Conservation (phyloP, 2,113 vertebrate species). For the Rhinopomastus cyanomelas region DNA sequence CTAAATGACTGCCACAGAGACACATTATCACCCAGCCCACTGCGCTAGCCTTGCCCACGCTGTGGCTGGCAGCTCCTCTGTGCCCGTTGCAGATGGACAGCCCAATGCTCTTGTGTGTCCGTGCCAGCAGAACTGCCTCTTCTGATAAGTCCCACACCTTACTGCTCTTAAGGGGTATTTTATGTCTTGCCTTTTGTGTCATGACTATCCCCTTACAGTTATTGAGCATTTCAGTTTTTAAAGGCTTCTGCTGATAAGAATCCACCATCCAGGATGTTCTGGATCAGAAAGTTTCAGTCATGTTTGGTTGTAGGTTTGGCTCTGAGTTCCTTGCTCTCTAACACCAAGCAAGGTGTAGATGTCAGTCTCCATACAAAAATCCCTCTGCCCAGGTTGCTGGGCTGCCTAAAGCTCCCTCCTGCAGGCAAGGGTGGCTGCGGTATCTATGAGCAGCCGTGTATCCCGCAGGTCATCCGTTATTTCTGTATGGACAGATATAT, state of each 20-base stretch:
- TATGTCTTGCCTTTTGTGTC: neutral
- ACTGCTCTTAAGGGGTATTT: neutral
- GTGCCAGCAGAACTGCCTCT: neutral
- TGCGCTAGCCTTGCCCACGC: neutral
- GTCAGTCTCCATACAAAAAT: neutral
- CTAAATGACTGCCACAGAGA: neutral
- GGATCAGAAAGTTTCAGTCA: neutral
- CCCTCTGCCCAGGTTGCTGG: neutral
- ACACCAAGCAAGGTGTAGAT: neutral
- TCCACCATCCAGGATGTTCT: neutral
- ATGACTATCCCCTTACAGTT: neutral
- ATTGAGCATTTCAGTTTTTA: neutral
- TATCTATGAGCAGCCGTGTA: neutral
- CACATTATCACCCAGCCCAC: neutral
- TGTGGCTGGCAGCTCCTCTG: neutral
- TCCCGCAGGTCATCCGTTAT: neutral
- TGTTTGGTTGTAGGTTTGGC: neutral
- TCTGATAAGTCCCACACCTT: neutral
- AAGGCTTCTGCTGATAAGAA: neutral
- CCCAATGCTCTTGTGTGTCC: accelerated
- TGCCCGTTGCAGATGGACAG: neutral
- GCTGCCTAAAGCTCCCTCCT: neutral
- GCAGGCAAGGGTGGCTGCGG: neutral
- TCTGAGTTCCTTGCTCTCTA: neutral
- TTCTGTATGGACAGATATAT: neutral